Evolutionary conservation across 2,797 vertebrate genomes (phyloP), one percentile per base, ranked within the genome.

Genomic region (Amblyraja radiata): DNA sequence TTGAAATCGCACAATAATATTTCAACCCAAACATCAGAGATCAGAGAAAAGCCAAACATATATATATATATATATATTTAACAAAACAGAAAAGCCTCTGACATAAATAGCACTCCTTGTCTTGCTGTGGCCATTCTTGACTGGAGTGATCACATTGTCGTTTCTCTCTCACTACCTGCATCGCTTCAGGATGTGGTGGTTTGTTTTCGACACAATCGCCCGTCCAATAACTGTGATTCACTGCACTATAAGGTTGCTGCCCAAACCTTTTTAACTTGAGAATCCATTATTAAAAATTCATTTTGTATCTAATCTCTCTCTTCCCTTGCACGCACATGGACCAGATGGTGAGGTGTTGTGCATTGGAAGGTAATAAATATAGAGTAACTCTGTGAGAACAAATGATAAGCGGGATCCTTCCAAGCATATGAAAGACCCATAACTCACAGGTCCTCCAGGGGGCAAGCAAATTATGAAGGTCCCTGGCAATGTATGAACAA

Each of bases 211-310:
- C 61, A 88, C 6, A 2, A 28, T 74, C 46, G n/a, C 68, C 28
- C 5, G 13, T 58, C 28, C 68, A 74, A 76, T 74, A 92, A 92
- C 36, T 76, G 58, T 74, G 90, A 92, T 92, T 92, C 90, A 74
- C 90, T 92, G 71, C 25, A 58, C 54, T 92, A 28, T 76, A 71
- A 58, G 74, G 71, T 92, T 58, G 16, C 39, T 28, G 90, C 68
- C 68, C 90, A 92, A 92, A 88, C 90, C 73, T n/a, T 92, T 92
- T 76, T 92, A 92, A 92, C 90, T 76, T 76, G 90, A 76, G 73
- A 76, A 58, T 76, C 90, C 71, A 92, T 92, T 92, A 76, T 92
- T 39, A 92, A 92, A 92, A 54, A 92, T 58, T 76, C 25, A 92
- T 58, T 92, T 54, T 76, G 68, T 58, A 92, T n/a, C 68, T 92